Evolutionary conservation across 2,113 vertebrate species (phyloP).

Genomic region (Calidris pugnax): DNA sequence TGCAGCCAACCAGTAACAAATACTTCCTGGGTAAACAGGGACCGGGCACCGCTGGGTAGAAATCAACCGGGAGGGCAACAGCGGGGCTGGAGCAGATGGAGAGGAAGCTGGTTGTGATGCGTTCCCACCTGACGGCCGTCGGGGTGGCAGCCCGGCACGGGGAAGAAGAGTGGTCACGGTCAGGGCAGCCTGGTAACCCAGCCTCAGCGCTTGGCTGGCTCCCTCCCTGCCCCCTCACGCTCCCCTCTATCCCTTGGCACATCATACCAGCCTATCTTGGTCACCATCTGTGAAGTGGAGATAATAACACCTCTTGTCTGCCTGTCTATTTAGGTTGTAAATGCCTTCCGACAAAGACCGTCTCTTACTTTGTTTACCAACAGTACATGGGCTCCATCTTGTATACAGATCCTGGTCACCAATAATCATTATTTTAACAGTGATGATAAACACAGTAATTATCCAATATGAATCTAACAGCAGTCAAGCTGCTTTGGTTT

Average conservation of each 20-base stretch:
- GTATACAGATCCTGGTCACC: neutral
- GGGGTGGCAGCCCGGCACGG: rapidly evolving
- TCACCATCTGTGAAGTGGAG: constrained; percentile 18
- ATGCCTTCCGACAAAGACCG: neutral
- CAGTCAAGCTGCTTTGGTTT: neutral
- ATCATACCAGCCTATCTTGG: neutral
- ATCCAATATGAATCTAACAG: neutral
- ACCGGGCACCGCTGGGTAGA: neutral
- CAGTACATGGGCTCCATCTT: neutral
- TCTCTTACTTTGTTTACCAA: neutral
- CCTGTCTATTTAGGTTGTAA: neutral
- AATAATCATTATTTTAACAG: neutral
- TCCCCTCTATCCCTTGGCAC: neutral
- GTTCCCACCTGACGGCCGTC: rapidly evolving
- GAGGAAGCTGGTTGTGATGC: neutral
- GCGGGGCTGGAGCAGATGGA: neutral
- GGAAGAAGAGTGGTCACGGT: neutral
- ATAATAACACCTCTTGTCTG: constrained; percentile 25
- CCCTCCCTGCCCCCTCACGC: neutral
- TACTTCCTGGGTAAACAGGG: constrained; percentile 1
- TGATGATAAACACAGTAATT: neutral
- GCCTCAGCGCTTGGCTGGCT: neutral
- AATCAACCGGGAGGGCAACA: neutral
- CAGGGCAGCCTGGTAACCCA: neutral
- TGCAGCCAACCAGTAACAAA: neutral